A percentile compares a stretch with the other conserved stretches of the same genome.
phyloP scores from a whole-genome alignment of 2,888 invertebrate genomes.

The Sarcophaga subvicina region DNA sequence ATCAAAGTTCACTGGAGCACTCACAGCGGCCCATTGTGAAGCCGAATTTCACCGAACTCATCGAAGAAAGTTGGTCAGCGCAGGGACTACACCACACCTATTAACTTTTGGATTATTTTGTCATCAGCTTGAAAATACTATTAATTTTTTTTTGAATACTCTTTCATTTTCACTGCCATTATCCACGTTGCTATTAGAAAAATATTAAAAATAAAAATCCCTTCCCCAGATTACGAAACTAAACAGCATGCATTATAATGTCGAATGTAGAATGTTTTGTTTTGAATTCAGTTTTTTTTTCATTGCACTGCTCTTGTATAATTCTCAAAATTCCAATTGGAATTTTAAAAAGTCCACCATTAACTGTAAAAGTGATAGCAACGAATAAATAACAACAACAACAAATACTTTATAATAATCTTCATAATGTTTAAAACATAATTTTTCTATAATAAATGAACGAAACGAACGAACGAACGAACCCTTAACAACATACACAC shows the following conservation, averaged over 20 bases:
- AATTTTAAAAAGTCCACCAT: conserved; percentile 36
- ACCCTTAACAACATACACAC: conserved; percentile 22
- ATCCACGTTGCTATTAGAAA: neutral
- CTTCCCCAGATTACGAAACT: neutral
- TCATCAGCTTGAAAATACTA: no score
- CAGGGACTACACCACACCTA: no score
- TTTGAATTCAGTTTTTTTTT: neutral
- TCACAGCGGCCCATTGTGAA: rapidly evolving
- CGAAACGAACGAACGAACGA: neutral
- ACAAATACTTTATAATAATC: conserved; percentile 41
- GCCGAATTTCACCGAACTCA: no score
- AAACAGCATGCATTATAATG: conserved; percentile 55
- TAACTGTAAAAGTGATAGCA: conserved; percentile 1
- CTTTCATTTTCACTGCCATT: neutral
- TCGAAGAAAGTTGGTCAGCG: no score
- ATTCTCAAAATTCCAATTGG: conserved; percentile 61
- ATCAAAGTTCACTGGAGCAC: no score
- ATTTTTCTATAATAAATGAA: conserved; percentile 52
- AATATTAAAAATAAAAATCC: neutral
- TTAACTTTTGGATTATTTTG: no score
- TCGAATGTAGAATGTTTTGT: neutral
- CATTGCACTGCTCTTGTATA: conserved; percentile 1
- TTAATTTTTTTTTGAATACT: neutral
- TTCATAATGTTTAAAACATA: conserved; percentile 58
- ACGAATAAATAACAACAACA: conserved; percentile 12